Percentiles rank a stretch among this genome's conserved stretches.
Evolutionary conservation across 2,888 invertebrate species (phyloP).

Genomic region (Trypoxylon attenuatum): DNA sequence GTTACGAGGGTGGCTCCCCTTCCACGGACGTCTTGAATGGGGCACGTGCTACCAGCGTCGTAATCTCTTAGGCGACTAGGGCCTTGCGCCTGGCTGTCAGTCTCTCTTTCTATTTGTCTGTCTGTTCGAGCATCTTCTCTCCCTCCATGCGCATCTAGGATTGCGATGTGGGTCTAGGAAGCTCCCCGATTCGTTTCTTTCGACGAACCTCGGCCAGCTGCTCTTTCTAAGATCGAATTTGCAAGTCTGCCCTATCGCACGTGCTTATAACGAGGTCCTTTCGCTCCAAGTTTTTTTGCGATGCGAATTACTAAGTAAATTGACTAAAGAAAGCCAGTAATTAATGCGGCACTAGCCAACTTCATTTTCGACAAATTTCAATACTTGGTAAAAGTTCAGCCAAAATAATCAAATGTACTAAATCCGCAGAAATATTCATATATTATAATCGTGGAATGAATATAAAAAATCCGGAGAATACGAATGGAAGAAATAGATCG

Average conservation of each 20-base stretch:
- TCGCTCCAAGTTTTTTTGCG: neutral
- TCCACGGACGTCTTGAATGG: constrained; percentile 58
- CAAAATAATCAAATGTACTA: too few relatives aligned
- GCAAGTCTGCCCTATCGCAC: constrained; percentile 56
- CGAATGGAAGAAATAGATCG: constrained; percentile 39
- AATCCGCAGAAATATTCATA: too few relatives aligned
- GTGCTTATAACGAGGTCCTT: constrained; percentile 18
- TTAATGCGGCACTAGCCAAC: neutral
- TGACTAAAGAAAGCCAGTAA: neutral
- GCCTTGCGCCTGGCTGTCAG: constrained; percentile 41
- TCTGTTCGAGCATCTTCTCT: constrained; percentile 38
- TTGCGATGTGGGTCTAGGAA: constrained; percentile 45
- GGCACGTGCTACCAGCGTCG: constrained; percentile 69
- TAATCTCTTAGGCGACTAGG: constrained; percentile 43
- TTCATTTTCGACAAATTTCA: too few relatives aligned
- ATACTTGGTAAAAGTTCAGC: too few relatives aligned
- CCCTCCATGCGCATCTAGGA: constrained; percentile 39
- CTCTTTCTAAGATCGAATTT: constrained; percentile 57
- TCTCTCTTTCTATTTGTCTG: constrained; percentile 45
- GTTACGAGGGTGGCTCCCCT: constrained; percentile 66
- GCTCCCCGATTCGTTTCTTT: constrained; percentile 46
- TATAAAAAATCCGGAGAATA: neutral
- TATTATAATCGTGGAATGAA: too few relatives aligned
- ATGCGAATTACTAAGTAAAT: neutral
- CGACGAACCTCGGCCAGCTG: constrained; percentile 53